Base-by-base conservation (phyloP, 37 sponge, comb jelly and placozoan species). In the Geodia barretti region DNA sequence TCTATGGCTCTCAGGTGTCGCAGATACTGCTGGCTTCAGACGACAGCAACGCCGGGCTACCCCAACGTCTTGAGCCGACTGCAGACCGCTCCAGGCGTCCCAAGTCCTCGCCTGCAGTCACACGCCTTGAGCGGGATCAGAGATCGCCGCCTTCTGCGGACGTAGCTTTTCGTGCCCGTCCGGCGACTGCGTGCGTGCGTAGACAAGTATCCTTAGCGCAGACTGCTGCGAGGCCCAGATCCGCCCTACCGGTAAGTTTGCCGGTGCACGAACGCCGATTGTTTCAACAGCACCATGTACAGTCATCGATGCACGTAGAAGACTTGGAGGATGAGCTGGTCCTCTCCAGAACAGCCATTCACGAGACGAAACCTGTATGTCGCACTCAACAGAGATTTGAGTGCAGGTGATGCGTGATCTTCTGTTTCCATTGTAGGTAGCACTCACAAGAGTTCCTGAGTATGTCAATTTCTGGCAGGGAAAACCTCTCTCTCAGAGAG, bases 401-500 rank as follows among this genome's bases (percentile, higher is more conserved):
- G 2, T 4, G 32, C 29, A 33, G 1, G 32, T 31, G 2, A 30
- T 68, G 4, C 3, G 35, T 7, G 20, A 1, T 35, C 35, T 26
- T 5, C n/a, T n/a, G 21, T 32, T 14, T 47, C 1, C 62, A 30
- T 23, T 23, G 26, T 67, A 83, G 83, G 92, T 92, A 24, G 31
- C 11, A 11, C 59, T 87, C 2, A 87, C 88, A 33, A 28, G 79
- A 3, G 68, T 42, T n/a, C 92, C 92, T 41, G 88, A 92, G 40
- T 92, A 92, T 70, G 64, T 92, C 39, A 80, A 87, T 62, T 87
- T 92, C 68, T 92, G 92, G 92, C 64, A 74, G 30, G 92, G 88
- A 41, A 92, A 92, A 62, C 92, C 92, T 1, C 29, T 92, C 33
- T 72, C 19, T 17, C 30, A 68, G 26, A 65, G 84, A 54, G 88